phyloP scores from a whole-genome alignment of 2,113 vertebrate species.

The Manacus vitellinus region DNA sequence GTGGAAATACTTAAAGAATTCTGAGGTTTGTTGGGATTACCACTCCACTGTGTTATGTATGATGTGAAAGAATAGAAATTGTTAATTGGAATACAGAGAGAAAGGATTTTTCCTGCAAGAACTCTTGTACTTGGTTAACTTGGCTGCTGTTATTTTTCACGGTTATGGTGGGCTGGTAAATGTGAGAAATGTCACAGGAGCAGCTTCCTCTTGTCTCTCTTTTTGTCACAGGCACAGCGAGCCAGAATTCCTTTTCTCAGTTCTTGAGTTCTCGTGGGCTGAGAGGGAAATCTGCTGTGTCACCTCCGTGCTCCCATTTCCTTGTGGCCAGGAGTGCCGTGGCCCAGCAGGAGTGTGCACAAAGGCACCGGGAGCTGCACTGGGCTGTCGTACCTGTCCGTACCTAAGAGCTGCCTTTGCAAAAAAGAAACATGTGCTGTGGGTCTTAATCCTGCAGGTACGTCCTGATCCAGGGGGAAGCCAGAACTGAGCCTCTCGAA shows the following conservation, averaged over 20 bases:
- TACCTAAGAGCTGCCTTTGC: neutral
- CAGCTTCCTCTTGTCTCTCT: neutral
- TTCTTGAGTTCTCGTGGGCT: neutral
- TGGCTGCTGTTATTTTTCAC: neutral
- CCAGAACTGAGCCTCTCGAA: neutral
- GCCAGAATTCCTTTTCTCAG: neutral
- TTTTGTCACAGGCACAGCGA: neutral
- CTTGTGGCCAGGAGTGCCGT: neutral
- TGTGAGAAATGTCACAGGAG: neutral
- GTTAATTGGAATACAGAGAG: neutral
- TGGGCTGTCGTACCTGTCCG: neutral
- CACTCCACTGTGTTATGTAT: neutral
- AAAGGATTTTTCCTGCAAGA: neutral
- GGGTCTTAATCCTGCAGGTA: neutral
- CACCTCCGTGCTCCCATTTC: neutral
- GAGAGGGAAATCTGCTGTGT: neutral
- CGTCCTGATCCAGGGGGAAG: rapidly evolving
- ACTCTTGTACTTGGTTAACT: neutral
- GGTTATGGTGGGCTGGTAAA: neutral
- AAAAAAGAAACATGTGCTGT: rapidly evolving
- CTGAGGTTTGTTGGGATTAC: neutral
- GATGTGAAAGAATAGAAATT: neutral
- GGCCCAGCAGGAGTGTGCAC: neutral
- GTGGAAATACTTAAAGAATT: neutral
- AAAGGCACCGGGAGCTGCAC: neutral